Evolutionary conservation across 2,797 vertebrate genomes (phyloP), one percentile per base, ranked within the genome.

Genomic region (Psittacula echo): DNA sequence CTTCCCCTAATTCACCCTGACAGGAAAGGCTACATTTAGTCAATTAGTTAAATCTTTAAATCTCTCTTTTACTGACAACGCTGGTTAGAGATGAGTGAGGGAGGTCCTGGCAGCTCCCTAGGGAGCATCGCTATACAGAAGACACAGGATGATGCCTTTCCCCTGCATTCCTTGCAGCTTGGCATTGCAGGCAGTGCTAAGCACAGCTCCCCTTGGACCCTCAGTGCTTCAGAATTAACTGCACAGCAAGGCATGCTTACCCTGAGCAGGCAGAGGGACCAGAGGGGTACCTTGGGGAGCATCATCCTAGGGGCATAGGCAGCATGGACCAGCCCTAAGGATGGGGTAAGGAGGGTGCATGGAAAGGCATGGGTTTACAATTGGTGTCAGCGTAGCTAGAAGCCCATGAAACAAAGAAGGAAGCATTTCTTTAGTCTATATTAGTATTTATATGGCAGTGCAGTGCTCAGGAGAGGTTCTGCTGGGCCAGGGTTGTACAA

Each of bases 41-140:
- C 85, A 91, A 96, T 90, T 94, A 96, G 82, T 86, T 84, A 78
- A 92, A 94, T 42, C 80, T 92, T 89, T 56, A 45, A 92, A 90
- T 62, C 53, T 65, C 88, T 66, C 81, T 90, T 79, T 86, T 80
- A 50, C 85, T 87, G 85, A 93, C 93, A 84, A 22, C 0, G 1
- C 41, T 2, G 22, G 80, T 93, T 90, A 90, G 65, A 89, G 90
- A 90, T 23, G 78, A 95, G 62, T 11, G 62, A 90, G 72, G 32
- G 70, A 90, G 66, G 85, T n/a, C 29, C 84, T 93, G 94, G 94
- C 79, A 86, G 79, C 42, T 71, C 72, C 87, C 89, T 92, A 92
- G 76, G 50, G 68, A 85, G 61, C 39, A 56, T 39, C 37, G 10
- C 37, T 39, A 39, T 39, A 39, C 37, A 39, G 37, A 39, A 29